Evolutionary conservation across 2,888 invertebrate genomes (phyloP).

Genomic region (Cephus pulcher): DNA sequence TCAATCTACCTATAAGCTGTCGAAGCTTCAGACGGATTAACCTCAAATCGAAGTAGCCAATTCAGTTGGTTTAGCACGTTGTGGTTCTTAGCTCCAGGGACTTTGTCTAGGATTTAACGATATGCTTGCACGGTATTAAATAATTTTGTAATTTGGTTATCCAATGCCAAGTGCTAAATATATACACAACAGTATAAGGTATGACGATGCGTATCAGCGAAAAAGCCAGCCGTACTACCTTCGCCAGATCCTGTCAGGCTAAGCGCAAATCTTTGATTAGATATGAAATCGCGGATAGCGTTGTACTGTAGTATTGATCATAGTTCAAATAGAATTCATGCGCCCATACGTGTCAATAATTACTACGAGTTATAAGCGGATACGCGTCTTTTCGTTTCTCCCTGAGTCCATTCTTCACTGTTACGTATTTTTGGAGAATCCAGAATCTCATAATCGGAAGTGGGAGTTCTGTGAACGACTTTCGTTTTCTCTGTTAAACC

Average conservation of each 20-base stretch:
- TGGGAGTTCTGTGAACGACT: no score
- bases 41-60: constrained; percentile 16
- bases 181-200: neutral
- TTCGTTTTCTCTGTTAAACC: no score
- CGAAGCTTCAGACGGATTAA: constrained; percentile 14
- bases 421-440: no score
- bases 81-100: constrained; percentile 9
- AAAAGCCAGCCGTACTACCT: neutral
- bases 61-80: constrained; percentile 14
- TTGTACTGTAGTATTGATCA: neutral
- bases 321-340: neutral
- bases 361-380: neutral
- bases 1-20: constrained; percentile 14
- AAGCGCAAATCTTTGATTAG: neutral
- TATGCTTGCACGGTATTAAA: neutral
- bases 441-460: no score
- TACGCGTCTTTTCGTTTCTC: no score
- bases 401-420: no score
- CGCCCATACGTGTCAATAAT: neutral
- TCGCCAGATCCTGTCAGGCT: neutral
- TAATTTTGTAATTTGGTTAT: neutral
- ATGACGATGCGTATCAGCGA: neutral
- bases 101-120: neutral
- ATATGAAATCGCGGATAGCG: neutral
- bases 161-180: neutral